Evolutionary conservation across 2,888 invertebrate genomes (phyloP).

Genomic region (Volucella bombylans): DNA sequence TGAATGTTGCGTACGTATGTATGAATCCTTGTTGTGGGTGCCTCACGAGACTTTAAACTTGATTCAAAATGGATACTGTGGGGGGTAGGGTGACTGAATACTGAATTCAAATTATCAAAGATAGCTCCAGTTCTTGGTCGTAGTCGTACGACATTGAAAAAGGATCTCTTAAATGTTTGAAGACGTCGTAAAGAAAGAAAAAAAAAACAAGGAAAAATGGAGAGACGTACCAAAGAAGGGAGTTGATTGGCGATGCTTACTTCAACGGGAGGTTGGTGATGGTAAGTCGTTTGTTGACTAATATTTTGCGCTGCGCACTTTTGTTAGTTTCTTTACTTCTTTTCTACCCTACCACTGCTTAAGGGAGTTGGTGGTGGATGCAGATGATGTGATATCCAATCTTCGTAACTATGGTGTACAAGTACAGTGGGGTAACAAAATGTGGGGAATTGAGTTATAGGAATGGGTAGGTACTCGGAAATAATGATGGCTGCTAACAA

Average conservation of each 20-base stretch:
- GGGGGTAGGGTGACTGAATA: neutral
- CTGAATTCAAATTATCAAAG: constrained; percentile 36
- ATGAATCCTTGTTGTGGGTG: neutral
- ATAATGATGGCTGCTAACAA: constrained; percentile 73
- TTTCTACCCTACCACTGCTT: constrained; percentile 1
- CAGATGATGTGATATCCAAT: constrained; percentile 68
- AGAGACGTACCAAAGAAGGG: constrained; percentile 41
- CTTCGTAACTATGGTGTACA: constrained; percentile 61
- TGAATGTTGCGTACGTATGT: constrained; percentile 15
- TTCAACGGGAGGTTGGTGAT: neutral
- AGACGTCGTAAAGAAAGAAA: constrained; percentile 12
- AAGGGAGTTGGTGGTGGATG: constrained; percentile 22
- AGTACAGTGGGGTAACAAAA: constrained; percentile 49
- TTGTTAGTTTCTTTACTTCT: constrained; percentile 54
- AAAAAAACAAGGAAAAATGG: constrained; percentile 36
- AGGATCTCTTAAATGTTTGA: constrained; percentile 50
- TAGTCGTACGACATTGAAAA: constrained; percentile 15
- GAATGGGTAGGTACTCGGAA: constrained; percentile 60
- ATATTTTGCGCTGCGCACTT: constrained; percentile 69
- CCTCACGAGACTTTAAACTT: constrained; percentile 54
- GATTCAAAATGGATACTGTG: constrained; percentile 21
- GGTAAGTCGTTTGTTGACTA: constrained; percentile 57
- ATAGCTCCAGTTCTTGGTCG: neutral
- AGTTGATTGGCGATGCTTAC: constrained; percentile 56
- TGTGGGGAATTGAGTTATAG: constrained; percentile 7